Percentiles rank a stretch among this genome's conserved stretches.
Conservation (phyloP, 2,888 invertebrate species). For the Seira sanloemensis region DNA sequence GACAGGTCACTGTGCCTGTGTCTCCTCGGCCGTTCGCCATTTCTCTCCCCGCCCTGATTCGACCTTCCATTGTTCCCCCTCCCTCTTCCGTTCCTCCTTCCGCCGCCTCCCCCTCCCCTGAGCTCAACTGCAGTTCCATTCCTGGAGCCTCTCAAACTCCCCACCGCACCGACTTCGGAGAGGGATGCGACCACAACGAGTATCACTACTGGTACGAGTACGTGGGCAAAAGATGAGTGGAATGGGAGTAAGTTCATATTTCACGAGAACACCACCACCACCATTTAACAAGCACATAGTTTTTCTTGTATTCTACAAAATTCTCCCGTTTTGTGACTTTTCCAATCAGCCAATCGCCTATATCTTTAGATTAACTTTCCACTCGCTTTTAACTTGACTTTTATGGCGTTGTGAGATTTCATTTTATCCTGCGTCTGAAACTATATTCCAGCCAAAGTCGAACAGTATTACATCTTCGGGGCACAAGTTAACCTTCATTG, state of each 20-base stretch:
- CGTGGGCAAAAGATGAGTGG: slow-evolving; percentile 41
- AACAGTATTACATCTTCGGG: no score
- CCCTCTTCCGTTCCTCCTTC: slow-evolving; percentile 41
- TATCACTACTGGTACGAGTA: slow-evolving; percentile 35
- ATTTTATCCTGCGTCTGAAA: no score
- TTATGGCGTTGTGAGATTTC: background rate
- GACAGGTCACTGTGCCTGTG: slow-evolving; percentile 56
- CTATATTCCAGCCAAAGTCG: no score
- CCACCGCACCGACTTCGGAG: slow-evolving; percentile 31
- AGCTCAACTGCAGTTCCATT: slow-evolving; percentile 44
- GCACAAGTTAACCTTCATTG: no score
- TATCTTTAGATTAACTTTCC: background rate
- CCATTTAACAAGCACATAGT: slow-evolving; percentile 47
- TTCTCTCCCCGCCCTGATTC: background rate
- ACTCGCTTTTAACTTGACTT: background rate
- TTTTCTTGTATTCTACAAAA: no score
- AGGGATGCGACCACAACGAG: slow-evolving; percentile 39
- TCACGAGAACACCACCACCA: slow-evolving; percentile 43
- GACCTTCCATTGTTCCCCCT: slow-evolving; percentile 37
- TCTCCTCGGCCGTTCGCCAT: slow-evolving; percentile 50
- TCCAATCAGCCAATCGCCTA: no score
- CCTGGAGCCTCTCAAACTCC: background rate
- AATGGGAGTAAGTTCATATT: slow-evolving; percentile 62
- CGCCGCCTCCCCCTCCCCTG: slow-evolving; percentile 40
- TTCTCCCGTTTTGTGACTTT: no score